Conservation (phyloP, 2,888 invertebrate genomes). For the Druceiella hillmani region DNA sequence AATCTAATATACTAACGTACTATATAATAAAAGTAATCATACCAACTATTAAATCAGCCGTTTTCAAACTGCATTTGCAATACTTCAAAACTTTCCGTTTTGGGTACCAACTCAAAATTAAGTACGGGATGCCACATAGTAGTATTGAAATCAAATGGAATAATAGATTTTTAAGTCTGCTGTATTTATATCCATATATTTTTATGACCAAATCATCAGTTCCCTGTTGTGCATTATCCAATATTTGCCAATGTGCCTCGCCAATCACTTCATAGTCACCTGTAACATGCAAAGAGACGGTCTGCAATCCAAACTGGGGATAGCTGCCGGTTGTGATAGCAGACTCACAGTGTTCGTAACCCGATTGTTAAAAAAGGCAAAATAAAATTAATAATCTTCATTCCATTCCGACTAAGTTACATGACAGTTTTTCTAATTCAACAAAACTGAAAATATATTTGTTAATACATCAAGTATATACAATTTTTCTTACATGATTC, state of each 20-base stretch:
- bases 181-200: constrained; percentile 49
- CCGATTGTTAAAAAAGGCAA: too few species aligned
- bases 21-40: constrained; percentile 26
- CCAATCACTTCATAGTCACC: constrained; percentile 54
- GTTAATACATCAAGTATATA: too few species aligned
- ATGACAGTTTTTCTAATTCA: too few species aligned
- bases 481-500: too few species aligned
- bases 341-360: neutral
- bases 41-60: constrained; percentile 54
- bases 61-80: constrained; percentile 49
- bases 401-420: too few species aligned
- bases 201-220: constrained; percentile 44
- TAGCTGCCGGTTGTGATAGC: constrained; percentile 27
- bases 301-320: constrained; percentile 28
- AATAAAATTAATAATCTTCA: too few species aligned
- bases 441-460: too few species aligned
- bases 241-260: constrained; percentile 48
- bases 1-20: constrained; percentile 3
- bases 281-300: constrained; percentile 32
- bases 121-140: constrained; percentile 52
- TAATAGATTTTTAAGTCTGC: constrained; percentile 37
- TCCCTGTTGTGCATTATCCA: constrained; percentile 39
- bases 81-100: constrained; percentile 49
- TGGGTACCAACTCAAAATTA: constrained; percentile 53
- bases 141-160: constrained; percentile 48